Evolutionary conservation across 2,797 vertebrate species (phyloP).

Genomic region (Myoxocephalus aenaeus): DNA sequence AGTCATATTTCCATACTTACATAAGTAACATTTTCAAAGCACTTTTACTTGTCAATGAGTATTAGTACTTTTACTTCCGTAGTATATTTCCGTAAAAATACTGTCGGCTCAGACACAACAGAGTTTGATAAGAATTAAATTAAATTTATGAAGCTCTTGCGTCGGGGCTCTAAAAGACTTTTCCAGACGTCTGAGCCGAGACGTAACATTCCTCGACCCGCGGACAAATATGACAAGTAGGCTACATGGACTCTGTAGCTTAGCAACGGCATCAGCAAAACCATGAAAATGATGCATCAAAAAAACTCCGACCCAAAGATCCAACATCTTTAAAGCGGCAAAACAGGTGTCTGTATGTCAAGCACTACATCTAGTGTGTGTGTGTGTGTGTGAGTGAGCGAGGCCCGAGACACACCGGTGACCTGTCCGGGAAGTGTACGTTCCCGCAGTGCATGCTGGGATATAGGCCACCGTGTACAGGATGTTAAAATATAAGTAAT

Average conservation of each 20-base stretch:
- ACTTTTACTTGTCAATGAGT: background rate
- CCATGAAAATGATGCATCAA: background rate
- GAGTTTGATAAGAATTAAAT: no score
- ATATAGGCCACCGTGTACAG: background rate
- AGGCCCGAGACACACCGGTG: background rate
- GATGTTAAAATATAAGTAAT: background rate
- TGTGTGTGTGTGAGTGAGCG: background rate
- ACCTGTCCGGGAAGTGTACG: background rate
- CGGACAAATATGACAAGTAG: constrained; percentile 26
- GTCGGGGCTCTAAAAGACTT: background rate
- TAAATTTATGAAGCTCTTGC: no score
- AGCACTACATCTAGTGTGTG: background rate
- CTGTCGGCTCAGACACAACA: no score
- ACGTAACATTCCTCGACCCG: constrained; percentile 54
- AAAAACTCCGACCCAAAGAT: background rate
- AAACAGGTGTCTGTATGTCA: background rate
- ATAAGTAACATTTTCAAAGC: no score
- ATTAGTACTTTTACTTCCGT: background rate
- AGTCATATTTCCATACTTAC: no score
- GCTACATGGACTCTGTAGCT: background rate
- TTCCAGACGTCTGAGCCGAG: constrained; percentile 21
- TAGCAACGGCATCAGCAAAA: background rate
- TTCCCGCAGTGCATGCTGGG: background rate
- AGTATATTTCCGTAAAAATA: background rate
- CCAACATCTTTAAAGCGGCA: background rate